A percentile compares a stretch with the other conserved stretches of the same genome.
phyloP scores from a whole-genome alignment of 30 jellyfish, hydroid and myxozoan species.

The Mastigias papua region DNA sequence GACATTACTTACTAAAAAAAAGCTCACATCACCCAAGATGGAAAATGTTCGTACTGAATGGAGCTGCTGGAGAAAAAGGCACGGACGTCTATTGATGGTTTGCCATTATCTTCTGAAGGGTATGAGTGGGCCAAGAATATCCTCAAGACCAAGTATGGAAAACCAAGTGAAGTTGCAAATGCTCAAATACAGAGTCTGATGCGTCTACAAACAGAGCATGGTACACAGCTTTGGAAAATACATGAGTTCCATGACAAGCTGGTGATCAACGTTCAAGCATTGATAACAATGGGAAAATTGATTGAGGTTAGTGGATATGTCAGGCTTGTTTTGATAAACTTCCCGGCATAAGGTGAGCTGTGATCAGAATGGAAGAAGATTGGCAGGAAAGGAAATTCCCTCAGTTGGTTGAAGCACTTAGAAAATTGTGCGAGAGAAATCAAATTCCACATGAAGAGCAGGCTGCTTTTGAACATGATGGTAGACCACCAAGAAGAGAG shows the following conservation, averaged over 20 bases:
- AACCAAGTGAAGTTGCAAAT: slow-evolving; percentile 49
- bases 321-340: slow-evolving; percentile 35
- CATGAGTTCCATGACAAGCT: slow-evolving; percentile 53
- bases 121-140: slow-evolving; percentile 25
- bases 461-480: not conserved
- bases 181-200: slow-evolving; percentile 53
- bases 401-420: slow-evolving; percentile 32
- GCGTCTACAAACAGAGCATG: slow-evolving; percentile 18
- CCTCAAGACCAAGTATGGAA: slow-evolving; percentile 43
- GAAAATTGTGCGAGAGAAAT: slow-evolving; percentile 73
- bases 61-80: not conserved
- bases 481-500: slow-evolving; percentile 35
- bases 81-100: not conserved
- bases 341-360: slow-evolving; percentile 26
- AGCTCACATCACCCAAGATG: not conserved
- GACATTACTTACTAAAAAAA: too few species aligned
- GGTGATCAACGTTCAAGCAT: slow-evolving; percentile 13
- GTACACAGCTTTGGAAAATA: slow-evolving; percentile 3
- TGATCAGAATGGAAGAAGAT: slow-evolving; percentile 26
- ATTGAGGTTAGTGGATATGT: slow-evolving; percentile 38
- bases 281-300: slow-evolving; percentile 8
- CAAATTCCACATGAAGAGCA: slow-evolving; percentile 14
- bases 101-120: not conserved
- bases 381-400: slow-evolving; percentile 42
- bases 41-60: not conserved